Evolutionary conservation across 1,140 invertebrate species (phyloP).

Genomic region (Drosophila mayri): DNA sequence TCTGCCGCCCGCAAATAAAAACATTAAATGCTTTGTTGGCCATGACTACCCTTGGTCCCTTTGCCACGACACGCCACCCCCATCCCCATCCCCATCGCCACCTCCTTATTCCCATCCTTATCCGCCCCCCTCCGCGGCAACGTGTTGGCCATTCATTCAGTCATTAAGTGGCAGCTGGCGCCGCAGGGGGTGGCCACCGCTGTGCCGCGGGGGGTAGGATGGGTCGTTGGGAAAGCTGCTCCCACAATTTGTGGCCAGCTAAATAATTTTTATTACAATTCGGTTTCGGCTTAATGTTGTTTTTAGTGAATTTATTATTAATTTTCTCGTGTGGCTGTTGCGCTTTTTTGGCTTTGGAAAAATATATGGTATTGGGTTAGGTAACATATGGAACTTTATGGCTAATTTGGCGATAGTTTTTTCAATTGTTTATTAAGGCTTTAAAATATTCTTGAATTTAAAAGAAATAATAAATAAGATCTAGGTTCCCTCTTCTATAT

Average conservation of each 20-base stretch:
- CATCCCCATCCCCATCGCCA: not conserved
- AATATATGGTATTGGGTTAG: not conserved
- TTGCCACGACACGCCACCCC: not conserved
- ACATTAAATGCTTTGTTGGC: slow-evolving; percentile 75
- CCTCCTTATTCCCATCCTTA: slow-evolving; percentile 3
- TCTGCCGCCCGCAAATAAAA: slow-evolving; percentile 77
- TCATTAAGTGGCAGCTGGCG: slow-evolving; percentile 76
- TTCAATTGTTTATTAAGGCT: not conserved
- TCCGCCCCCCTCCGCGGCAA: slow-evolving; percentile 27
- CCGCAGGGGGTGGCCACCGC: slow-evolving; percentile 57
- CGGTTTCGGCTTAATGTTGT: slow-evolving; percentile 55
- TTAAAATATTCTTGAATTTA: not conserved
- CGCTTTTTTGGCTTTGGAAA: not conserved
- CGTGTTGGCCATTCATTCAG: slow-evolving; percentile 75
- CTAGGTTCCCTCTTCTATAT: not conserved
- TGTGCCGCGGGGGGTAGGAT: not conserved
- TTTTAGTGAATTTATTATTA: slow-evolving; percentile 59
- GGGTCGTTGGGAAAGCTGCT: slow-evolving; percentile 4
- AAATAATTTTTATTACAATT: slow-evolving; percentile 81
- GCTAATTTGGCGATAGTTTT: not conserved
- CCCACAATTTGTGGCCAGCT: slow-evolving; percentile 71
- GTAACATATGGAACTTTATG: slow-evolving; percentile 7
- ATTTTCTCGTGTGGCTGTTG: slow-evolving; percentile 48
- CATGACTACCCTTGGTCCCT: slow-evolving; percentile 23
- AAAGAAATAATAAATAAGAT: not conserved